phyloP scores from a whole-genome alignment of 2,888 invertebrate species.

The Ichneumoninae sp. region DNA sequence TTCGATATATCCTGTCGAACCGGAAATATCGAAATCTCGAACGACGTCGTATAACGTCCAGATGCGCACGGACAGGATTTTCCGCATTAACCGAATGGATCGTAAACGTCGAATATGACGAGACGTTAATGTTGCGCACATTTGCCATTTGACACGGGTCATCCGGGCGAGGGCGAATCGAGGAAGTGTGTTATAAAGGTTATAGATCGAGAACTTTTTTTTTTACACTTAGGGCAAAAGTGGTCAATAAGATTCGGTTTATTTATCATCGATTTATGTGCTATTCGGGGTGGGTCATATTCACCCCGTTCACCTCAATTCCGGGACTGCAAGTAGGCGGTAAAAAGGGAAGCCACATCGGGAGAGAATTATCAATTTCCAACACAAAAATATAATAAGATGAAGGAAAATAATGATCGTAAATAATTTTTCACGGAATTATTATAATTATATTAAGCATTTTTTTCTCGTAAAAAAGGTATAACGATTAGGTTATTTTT shows the following conservation, averaged over 20 bases:
- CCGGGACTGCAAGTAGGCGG: too few species aligned
- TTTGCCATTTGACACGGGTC: constrained; percentile 49
- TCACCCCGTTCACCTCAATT: too few species aligned
- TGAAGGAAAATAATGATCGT: background rate
- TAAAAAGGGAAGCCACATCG: too few species aligned
- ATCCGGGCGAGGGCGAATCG: constrained; percentile 33
- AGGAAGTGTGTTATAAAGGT: constrained; percentile 3
- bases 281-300: too few species aligned
- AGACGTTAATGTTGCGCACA: constrained; percentile 54
- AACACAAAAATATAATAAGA: background rate
- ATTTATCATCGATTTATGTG: too few species aligned
- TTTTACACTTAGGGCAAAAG: background rate
- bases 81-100: constrained; percentile 37
- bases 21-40: background rate
- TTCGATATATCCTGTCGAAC: constrained; percentile 2
- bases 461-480: background rate
- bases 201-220: background rate
- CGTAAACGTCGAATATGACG: constrained; percentile 64
- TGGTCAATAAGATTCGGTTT: too few species aligned
- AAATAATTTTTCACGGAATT: background rate
- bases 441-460: background rate
- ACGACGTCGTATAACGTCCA: background rate
- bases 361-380: background rate
- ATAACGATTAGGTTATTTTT: background rate
- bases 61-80: constrained; percentile 38